Evolutionary conservation across 1,140 invertebrate species (phyloP), one percentile per base, ranked within the genome.

Genomic region (Drosophila nigromelanica): DNA sequence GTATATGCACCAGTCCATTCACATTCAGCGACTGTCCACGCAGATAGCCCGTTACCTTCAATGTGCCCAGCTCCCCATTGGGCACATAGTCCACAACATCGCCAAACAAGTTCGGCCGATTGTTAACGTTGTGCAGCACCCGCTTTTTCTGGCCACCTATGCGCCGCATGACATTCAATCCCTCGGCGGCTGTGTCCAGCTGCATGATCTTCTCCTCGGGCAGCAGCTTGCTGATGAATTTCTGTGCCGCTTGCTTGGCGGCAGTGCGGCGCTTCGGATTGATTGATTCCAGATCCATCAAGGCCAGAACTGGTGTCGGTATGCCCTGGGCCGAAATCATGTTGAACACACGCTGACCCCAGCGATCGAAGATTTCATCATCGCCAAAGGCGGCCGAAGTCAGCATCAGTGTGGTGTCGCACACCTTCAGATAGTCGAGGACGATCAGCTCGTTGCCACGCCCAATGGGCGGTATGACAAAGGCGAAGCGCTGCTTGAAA

Each of bases 1-100:
- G 95, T 55, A 99, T 95, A 87, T 99, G 97, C 48, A 99, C 93
- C 48, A 99, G 93, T 74, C 95, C 93, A 94, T 99, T 99, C 0
- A 97, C 97, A 92, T 95, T 96, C 40, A 98, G 92, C 6, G 96
- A 92, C 76, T 95, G 94, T 0, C 97, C 97, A 83, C 97, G 93
- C 48, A 99, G 91, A 92, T 96, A 98, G 3, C 98, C 98, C 67
- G 95, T 95, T 1, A 99, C 92, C 93, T 96, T 96, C 30, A 99
- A 92, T 37, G 95, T 97, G 18, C 97, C 97, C 81, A 92, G 37
- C 4, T 91, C 86, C 0, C 79, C 92, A 89, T 94, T 92, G 6
- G 94, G 91, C 63, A 94, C 92, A 93, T 95, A 98, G 68, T 95
- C 93, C 7, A 97, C 87, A 74, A 95, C 91, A 92, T 99, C 98